phyloP scores from a whole-genome alignment of 2,113 vertebrate genomes.

The Mugil cephalus region DNA sequence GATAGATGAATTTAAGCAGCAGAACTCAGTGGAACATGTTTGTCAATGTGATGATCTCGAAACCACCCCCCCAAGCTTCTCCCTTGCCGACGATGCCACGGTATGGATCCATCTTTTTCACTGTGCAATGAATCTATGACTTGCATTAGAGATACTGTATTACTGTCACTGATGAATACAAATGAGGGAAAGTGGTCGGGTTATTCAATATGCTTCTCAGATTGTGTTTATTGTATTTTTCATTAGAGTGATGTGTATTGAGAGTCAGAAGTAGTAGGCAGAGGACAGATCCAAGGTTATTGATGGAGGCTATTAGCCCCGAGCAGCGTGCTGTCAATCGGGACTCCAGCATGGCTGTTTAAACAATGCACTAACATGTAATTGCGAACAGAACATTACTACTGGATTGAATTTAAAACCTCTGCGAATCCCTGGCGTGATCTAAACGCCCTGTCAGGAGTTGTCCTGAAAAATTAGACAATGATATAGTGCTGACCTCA shows the following conservation, averaged over 20 bases:
- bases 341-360: conserved; percentile 66
- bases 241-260: conserved; percentile 78
- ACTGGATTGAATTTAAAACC: conserved; percentile 61
- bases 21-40: conserved; percentile 11
- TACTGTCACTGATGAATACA: conserved; percentile 79
- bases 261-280: conserved; percentile 67
- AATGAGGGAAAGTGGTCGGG: conserved; percentile 62
- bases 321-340: conserved; percentile 76
- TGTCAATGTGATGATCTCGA: conserved; percentile 37
- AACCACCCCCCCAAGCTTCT: not conserved
- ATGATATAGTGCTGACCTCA: conserved; percentile 63
- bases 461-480: conserved; percentile 61
- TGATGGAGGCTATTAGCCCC: conserved; percentile 81
- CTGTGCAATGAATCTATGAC: conserved; percentile 64
- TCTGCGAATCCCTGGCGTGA: conserved; percentile 60
- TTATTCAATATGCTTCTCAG: conserved; percentile 73
- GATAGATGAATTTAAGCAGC: not conserved
- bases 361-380: conserved; percentile 80
- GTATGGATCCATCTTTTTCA: conserved; percentile 54
- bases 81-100: conserved; percentile 11
- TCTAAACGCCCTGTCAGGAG: conserved; percentile 58
- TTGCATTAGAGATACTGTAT: conserved; percentile 72
- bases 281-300: conserved; percentile 82
- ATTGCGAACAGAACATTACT: conserved; percentile 71
- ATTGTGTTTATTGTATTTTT: conserved; percentile 83